Conservation (phyloP, 2,797 vertebrate genomes). For the Tapera naevia region DNA sequence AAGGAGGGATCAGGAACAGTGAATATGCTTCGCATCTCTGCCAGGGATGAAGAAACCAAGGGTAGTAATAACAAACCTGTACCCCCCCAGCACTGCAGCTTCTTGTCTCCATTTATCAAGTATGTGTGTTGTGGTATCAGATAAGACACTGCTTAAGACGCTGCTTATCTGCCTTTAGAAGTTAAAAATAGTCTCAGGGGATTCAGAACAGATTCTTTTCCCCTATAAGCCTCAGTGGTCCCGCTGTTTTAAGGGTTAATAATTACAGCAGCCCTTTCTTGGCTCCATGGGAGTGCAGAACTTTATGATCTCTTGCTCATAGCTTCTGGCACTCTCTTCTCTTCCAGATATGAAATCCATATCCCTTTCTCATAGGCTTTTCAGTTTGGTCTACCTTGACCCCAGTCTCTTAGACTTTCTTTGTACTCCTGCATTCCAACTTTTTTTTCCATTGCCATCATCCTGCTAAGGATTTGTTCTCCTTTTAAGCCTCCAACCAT, state of each 20-base stretch:
- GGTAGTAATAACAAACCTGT: background rate
- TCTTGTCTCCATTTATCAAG: background rate
- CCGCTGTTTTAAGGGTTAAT: background rate
- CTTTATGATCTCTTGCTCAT: background rate
- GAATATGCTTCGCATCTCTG: background rate
- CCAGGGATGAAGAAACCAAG: background rate
- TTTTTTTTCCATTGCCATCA: background rate
- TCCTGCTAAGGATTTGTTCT: background rate
- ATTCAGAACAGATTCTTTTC: background rate
- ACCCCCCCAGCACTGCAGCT: background rate
- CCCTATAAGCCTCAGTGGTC: background rate
- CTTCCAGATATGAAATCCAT: background rate
- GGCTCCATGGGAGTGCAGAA: background rate
- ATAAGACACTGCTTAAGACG: background rate
- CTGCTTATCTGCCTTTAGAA: background rate
- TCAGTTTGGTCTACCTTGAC: background rate
- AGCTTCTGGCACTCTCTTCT: background rate
- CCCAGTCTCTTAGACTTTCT: background rate
- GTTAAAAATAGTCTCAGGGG: background rate
- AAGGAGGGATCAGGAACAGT: slow-evolving; percentile 1
- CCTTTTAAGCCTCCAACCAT: background rate
- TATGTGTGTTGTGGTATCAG: background rate
- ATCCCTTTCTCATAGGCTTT: background rate
- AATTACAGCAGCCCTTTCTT: background rate
- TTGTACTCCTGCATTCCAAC: background rate